Evolutionary conservation across 2,888 invertebrate species (phyloP), one percentile per base, ranked within the genome.

Genomic region (Zele albiditarsus): DNA sequence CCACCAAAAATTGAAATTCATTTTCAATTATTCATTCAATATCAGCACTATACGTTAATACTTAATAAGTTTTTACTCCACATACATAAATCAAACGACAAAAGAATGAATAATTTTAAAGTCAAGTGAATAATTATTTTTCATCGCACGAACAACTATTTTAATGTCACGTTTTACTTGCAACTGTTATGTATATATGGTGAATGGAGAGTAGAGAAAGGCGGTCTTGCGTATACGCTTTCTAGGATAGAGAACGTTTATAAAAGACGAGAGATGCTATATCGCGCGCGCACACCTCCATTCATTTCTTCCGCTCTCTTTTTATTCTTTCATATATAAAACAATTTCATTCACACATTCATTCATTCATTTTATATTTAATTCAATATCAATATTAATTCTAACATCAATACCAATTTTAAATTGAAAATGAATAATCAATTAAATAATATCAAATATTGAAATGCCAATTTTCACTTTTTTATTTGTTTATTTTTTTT

Each of bases 361-460:
- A 72, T 79, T 76, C 73, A 77, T 73, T 77, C 77, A 77, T 79
- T 79, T 74, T 72, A 20, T 33, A 33, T 60, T 38, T 38, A 38
- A 60, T 28, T 63, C 49, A 62, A 63, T 31, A 49, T 49, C 20
- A 62, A 62, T 57, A 46, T 38, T 6, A 63, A 2, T 71, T 62
- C 12, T 28, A 31, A 31, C 49, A 49, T 49, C 20, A 62, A 62
- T 57, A 46, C 12, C n/a, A 63, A 2, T 71, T 62, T 20, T 28
- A 31, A 31, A 6, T 31, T 6, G 31, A 31, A 6, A 42, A 42
- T 42, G 3, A 42, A 42, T 2, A 42, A 42, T 42, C 14, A 42
- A 42, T 42, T 42, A 1, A 42, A 33, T n/a, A n/a, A n/a, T n/a
- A 42, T 42, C 10, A 1, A 42, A 31, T 31, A 31, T 31, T 6